These are phyloP conservation scores for Neotragus moschatus DNA, from an alignment of 2,113 vertebrate genomes.

Conservation along the genomic window DNA sequence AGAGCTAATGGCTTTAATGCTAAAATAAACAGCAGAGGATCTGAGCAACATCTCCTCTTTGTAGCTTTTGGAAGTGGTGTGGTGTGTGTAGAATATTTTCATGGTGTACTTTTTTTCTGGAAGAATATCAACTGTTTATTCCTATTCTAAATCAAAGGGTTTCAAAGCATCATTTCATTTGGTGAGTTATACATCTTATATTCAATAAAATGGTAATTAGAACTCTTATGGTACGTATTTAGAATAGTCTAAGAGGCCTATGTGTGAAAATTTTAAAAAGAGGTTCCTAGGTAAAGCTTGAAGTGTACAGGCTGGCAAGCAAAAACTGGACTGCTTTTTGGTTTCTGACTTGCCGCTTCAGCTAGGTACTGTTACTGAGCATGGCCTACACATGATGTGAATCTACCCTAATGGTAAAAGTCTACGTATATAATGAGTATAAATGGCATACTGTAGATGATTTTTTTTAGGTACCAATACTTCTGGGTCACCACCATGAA, in stretches of 20 bases:
- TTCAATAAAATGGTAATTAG: neutral
- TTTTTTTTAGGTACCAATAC: neutral
- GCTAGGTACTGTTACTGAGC: neutral
- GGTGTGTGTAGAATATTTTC: neutral
- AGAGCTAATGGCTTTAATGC: slow-evolving; percentile 29
- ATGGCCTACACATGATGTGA: neutral
- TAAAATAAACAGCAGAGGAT: slow-evolving; percentile 40
- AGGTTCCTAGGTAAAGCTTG: neutral
- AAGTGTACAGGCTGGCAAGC: neutral
- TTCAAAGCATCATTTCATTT: neutral
- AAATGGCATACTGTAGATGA: neutral
- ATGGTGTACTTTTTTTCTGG: neutral
- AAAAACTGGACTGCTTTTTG: neutral
- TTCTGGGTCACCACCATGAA: neutral
- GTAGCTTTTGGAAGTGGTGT: neutral
- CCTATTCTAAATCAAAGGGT: neutral
- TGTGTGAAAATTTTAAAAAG: neutral
- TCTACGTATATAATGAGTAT: neutral
- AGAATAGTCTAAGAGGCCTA: neutral
- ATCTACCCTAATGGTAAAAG: neutral
- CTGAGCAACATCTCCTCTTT: neutral
- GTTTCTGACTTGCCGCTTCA: neutral
- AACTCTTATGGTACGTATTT: neutral
- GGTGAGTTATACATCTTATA: neutral
- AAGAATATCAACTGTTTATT: neutral